phyloP scores from a whole-genome alignment of 2,113 vertebrate species.

The Pterocles orientalis region DNA sequence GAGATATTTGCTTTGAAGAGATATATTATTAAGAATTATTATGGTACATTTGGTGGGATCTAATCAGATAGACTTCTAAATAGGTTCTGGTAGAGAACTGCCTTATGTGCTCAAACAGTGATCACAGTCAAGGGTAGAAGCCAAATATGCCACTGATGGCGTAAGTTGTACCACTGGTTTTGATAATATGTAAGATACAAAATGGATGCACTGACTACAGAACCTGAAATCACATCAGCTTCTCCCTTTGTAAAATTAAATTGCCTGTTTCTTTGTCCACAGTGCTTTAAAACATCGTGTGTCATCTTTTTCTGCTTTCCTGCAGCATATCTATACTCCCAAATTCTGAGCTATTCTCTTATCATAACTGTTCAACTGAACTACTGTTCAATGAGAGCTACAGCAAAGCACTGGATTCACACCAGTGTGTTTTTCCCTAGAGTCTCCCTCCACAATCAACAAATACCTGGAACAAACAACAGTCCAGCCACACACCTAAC shows the following conservation, averaged over 20 bases:
- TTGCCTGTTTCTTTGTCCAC: background rate
- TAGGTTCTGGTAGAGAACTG: background rate
- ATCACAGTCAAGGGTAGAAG: background rate
- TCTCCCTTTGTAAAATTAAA: background rate
- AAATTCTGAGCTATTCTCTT: background rate
- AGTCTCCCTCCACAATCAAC: background rate
- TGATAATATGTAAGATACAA: background rate
- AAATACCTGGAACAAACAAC: background rate
- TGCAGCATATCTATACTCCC: background rate
- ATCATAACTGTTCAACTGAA: background rate
- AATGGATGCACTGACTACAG: background rate
- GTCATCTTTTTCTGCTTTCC: background rate
- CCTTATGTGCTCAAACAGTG: background rate
- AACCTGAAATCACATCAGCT: background rate
- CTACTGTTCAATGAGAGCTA: background rate
- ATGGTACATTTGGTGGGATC: background rate
- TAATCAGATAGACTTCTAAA: background rate
- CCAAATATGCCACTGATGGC: background rate
- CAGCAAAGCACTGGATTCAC: background rate
- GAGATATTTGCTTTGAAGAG: slow-evolving; percentile 43
- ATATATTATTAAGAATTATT: background rate
- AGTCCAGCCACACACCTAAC: background rate
- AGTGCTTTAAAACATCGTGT: background rate
- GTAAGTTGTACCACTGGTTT: background rate
- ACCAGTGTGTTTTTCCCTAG: background rate